Evolutionary conservation across 2,797 vertebrate species (phyloP), one percentile per base, ranked within the genome.

Genomic region (Argya squamiceps): DNA sequence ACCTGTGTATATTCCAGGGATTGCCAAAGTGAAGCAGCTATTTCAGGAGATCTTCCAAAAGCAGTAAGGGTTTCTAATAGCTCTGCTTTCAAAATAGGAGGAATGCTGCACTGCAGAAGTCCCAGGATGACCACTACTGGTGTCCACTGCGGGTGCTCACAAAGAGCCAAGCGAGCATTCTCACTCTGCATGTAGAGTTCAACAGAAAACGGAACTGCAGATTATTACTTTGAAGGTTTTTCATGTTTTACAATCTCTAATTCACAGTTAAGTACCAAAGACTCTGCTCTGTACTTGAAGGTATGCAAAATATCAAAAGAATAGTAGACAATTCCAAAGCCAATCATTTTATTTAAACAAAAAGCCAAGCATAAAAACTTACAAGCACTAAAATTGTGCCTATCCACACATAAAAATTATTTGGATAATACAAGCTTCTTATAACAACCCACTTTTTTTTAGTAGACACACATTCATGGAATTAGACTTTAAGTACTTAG

Each of bases 1-100:
- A 99, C 99, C 99, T 99, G 99, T 12, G 99, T 99, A 80, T 99
- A 99, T 90, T 99, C 99, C 97, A 99, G 95, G 1, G 99, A 99
- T 80, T 99, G 99, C 99, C 99, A 99, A 60, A 99, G 99, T 0
- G 99, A 99, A 89, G 99, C 98, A 41, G 99, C 99, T 30, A 99
- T 99, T 97, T 99, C 99, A 12, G 99, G 99, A n/a, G 99, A 99
- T 96, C 98, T 99, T 86, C 99, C 99, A 86, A 99, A 99, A n/a
- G 99, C 99, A 44, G 99, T 98, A 67, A 99, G 98, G 24, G 98
- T 99, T 89, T 98, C 98, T 77, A 99, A 97, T 2, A 99, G 85
- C 79, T 99, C 99, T 0, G 98, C 99, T 97, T 99, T 99, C 71
- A 99, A 98, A 84, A 99, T 30, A 1, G 99, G 99, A 59, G 98